These are phyloP conservation scores for Leucozona laternaria DNA, from an alignment of 2,888 invertebrate genomes.

Conservation along the genomic window DNA sequence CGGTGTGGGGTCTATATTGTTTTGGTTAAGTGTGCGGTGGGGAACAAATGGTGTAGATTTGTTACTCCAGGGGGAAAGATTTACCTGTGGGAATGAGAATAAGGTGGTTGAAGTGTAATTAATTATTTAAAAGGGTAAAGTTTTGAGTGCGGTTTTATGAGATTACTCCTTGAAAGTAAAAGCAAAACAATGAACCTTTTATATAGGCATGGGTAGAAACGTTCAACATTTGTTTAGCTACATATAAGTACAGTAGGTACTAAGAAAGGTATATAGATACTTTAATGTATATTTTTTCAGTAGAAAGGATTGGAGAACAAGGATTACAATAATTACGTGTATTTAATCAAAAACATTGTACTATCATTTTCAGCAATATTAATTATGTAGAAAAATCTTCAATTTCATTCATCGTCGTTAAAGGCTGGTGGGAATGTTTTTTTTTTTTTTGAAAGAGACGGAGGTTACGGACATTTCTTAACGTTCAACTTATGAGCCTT, in stretches of 20 bases:
- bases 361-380: no score
- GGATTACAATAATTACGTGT: no score
- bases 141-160: constrained; percentile 32
- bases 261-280: background rate
- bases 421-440: no score
- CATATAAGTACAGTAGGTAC: no score
- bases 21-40: constrained; percentile 4
- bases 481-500: no score
- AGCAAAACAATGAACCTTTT: background rate
- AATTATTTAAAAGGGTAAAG: constrained; percentile 57
- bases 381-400: no score
- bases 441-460: no score
- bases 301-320: no score
- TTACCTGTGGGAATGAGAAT: constrained; percentile 27
- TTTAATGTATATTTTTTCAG: no score
- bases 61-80: constrained; percentile 1
- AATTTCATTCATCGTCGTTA: no score
- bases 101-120: constrained; percentile 44
- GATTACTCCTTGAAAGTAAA: constrained; percentile 6
- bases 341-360: no score
- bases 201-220: background rate
- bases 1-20: background rate
- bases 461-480: no score
- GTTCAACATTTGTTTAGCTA: background rate
- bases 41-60: constrained; percentile 10